phyloP scores from a whole-genome alignment of 2,888 invertebrate species.

The Disparrhopalites patrizii region DNA sequence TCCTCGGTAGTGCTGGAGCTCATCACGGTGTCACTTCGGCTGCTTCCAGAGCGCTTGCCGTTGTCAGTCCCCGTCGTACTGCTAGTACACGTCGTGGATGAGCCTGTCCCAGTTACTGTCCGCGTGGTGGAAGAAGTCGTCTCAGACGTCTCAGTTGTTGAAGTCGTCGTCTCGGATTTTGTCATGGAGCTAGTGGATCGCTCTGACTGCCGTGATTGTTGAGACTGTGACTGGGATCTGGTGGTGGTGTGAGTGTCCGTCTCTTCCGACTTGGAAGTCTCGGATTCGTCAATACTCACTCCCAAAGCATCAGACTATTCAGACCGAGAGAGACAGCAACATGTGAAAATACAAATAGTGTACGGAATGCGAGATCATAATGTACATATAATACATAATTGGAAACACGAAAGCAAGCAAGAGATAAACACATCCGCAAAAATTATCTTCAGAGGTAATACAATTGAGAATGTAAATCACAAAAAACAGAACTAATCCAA shows the following conservation, averaged over 20 bases:
- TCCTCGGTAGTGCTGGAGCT: constrained; percentile 26
- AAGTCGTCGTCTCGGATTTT: constrained; percentile 38
- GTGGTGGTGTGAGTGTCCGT: constrained; percentile 39
- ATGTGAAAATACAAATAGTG: too few species aligned
- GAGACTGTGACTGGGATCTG: constrained; percentile 39
- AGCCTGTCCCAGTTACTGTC: constrained; percentile 27
- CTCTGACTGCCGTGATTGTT: constrained; percentile 35
- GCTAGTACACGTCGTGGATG: constrained; percentile 11
- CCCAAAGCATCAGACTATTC: constrained; percentile 43
- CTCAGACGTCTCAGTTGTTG: constrained; percentile 22
- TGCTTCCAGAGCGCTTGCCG: constrained; percentile 17
- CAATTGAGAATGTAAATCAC: too few species aligned
- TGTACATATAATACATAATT: too few species aligned
- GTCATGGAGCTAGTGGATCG: constrained; percentile 34
- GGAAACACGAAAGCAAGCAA: too few species aligned
- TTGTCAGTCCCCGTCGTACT: constrained; percentile 16
- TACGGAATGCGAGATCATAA: too few species aligned
- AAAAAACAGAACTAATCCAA: too few species aligned
- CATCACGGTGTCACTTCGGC: constrained; percentile 8
- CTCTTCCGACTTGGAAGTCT: constrained; percentile 44
- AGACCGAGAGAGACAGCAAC: too few species aligned
- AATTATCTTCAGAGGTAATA: too few species aligned
- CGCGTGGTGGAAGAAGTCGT: constrained; percentile 37
- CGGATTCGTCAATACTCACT: constrained; percentile 46
- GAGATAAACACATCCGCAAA: too few species aligned